Evolutionary conservation across 2,113 vertebrate genomes (phyloP).

Genomic region (Helogale parvula): DNA sequence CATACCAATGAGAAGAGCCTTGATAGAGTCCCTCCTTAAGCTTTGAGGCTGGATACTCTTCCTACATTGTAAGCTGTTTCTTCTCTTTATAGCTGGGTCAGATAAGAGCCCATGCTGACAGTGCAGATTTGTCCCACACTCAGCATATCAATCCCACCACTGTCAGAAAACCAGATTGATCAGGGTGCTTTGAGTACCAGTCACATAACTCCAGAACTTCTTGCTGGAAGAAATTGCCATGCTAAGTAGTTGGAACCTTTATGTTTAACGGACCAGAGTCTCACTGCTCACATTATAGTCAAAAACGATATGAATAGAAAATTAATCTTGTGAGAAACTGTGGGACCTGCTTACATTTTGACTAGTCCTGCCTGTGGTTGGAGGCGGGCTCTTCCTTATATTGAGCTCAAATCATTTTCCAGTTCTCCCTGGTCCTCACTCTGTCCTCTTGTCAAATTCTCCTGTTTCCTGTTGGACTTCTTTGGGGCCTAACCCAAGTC

Average conservation of each 20-base stretch:
- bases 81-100: not conserved
- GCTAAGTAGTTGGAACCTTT: not conserved
- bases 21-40: not conserved
- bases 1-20: not conserved
- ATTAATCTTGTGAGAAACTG: not conserved
- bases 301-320: conserved; percentile 20
- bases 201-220: not conserved
- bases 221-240: not conserved
- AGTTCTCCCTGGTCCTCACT: not conserved
- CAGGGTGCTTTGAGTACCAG: not conserved
- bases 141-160: not conserved
- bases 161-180: not conserved
- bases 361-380: not conserved
- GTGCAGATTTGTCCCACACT: not conserved
- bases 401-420: not conserved
- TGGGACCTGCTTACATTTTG: not conserved
- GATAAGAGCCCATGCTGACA: conserved; percentile 5
- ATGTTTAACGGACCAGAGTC: not conserved
- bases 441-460: not conserved
- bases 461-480: not conserved
- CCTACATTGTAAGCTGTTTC: conserved; percentile 20
- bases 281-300: not conserved
- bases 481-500: not conserved
- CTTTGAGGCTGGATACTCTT: not conserved
- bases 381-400: not conserved